These are phyloP conservation scores for Drosophila nr. medialis DNA, from an alignment of 2,888 invertebrate genomes.

Conservation along the genomic window DNA sequence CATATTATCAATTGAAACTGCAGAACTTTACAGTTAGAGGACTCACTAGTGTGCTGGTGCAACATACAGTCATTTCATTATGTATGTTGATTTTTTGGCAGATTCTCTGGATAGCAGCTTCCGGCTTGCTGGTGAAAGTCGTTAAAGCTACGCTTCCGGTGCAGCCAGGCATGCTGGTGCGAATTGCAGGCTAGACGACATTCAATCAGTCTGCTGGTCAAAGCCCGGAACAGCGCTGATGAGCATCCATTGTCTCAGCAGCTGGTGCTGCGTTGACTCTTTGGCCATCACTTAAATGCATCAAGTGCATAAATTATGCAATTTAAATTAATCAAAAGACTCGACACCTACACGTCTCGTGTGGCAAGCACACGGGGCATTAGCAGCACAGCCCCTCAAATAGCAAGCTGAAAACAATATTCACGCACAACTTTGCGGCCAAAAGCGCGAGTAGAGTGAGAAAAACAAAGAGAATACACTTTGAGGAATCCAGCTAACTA, in stretches of 20 bases:
- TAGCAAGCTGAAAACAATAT: slow-evolving; percentile 44
- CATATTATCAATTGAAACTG: neutral
- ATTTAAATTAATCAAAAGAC: slow-evolving; percentile 70
- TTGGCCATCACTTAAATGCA: slow-evolving; percentile 47
- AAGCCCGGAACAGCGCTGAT: slow-evolving; percentile 53
- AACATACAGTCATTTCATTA: slow-evolving; percentile 6
- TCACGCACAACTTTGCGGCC: slow-evolving; percentile 26
- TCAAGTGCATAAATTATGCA: slow-evolving; percentile 64
- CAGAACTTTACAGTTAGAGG: neutral
- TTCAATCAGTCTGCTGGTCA: slow-evolving; percentile 20
- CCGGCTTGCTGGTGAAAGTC: slow-evolving; percentile 51
- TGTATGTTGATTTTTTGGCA: neutral
- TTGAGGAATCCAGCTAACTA: neutral
- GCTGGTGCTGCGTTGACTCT: slow-evolving; percentile 31
- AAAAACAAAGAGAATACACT: neutral
- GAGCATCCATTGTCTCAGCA: slow-evolving; percentile 65
- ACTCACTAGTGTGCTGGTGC: neutral
- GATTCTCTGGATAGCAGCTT: neutral
- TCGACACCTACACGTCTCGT: slow-evolving; percentile 53
- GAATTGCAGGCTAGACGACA: slow-evolving; percentile 33
- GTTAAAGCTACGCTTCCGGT: slow-evolving; percentile 80
- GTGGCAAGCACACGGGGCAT: slow-evolving; percentile 34
- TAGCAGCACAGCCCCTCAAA: neutral
- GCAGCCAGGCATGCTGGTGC: slow-evolving; percentile 73
- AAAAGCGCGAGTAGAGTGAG: slow-evolving; percentile 8